Base-by-base conservation (phyloP, 2,113 vertebrate genomes). In the Canis aureus region DNA sequence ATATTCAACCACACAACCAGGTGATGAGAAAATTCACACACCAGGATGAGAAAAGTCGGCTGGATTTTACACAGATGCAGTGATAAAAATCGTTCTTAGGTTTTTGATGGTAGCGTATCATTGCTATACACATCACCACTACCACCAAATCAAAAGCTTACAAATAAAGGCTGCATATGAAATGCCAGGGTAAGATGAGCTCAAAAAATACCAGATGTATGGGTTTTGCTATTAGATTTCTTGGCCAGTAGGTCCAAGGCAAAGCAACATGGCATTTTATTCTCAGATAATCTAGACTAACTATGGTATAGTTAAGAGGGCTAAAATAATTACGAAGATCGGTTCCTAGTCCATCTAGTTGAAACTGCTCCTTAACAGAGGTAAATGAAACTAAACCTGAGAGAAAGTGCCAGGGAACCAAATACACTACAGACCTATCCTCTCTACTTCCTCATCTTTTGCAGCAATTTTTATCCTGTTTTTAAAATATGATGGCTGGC, bases 1-100 rank as follows among this genome's bases (percentile, higher is more conserved):
- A 97, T 51, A 49, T 79, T 92, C 84, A 86, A 87, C 76, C 87
- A 60, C 87, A 81, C 69, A 94, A 80, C 86, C 90, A 93, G 93
- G 97, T 79, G 0, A 60, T 4, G 23, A 29, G 67, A 25, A 97
- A 55, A 83, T 79, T 43, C 43, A 43, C 43, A 43, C 79, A 88
- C 94, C n/a, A 13, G 0, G 0, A 27, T 89, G n/a, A 84, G 43
- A 67, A 71, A 53, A 49, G 35, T 19, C 57, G 0, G 0, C 29
- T 71, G 23, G 64, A 32, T 53, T 91, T 90, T 51, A 95, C 51
- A 91, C 67, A 79, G 69, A 79, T 2, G 11, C 29, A 38, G 38
- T 8, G 38, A 64, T 71, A 62, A 84, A 51, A 89, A 51, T n/a
- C 17, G n/a, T 35, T 64, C 32, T 8, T 20, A 43, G 62, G 89